Base-by-base conservation (phyloP, 2,113 vertebrate species). In the Cisticola juncidis region DNA sequence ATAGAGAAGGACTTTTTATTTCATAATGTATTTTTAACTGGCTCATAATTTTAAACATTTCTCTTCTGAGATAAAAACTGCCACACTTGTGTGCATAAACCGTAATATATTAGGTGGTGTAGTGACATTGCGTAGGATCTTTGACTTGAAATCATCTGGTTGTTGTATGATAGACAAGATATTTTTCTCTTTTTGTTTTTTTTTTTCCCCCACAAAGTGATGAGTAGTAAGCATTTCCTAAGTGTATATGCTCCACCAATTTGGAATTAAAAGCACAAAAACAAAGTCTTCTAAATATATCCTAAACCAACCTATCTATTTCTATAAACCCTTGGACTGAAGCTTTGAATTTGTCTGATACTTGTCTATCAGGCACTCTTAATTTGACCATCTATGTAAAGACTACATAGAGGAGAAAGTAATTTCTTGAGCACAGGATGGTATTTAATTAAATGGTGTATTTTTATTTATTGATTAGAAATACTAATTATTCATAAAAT, bases 11-110 rank as follows among this genome's bases (percentile, higher is more conserved):
- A 70, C 24, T 88, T 94, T 62, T 69, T 66, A 68, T 90, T 93
- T 95, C 28, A 38, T 44, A 77, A 50, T 81, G 36, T 40, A 45
- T 71, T 96, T 94, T 60, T 81, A 93, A 74, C 45, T 80, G 36
- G 25, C 64, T 90, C 31, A 33, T 90, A 64, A 95, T 92, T 93
- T 95, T 83, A 78, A 92, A 69, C 33, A 33, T 79, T 92, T 74
- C 19, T 90, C 9, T 80, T 86, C 47, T 78, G 60, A 83, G 35
- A 57, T 80, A 79, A 89, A 84, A 92, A 9, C 51, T 81, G n/a
- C 50, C 47, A 78, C 2, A 1, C 22, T 83, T 88, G 44, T 54
- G 35, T 28, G 23, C 47, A n/a, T 88, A 93, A 81, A 80, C 31
- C 0, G 0, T 60, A 48, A 71, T 86, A 90, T 90, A 36, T 57